Evolutionary conservation across 2,113 vertebrate genomes (phyloP).

Genomic region (Athene cunicularia): DNA sequence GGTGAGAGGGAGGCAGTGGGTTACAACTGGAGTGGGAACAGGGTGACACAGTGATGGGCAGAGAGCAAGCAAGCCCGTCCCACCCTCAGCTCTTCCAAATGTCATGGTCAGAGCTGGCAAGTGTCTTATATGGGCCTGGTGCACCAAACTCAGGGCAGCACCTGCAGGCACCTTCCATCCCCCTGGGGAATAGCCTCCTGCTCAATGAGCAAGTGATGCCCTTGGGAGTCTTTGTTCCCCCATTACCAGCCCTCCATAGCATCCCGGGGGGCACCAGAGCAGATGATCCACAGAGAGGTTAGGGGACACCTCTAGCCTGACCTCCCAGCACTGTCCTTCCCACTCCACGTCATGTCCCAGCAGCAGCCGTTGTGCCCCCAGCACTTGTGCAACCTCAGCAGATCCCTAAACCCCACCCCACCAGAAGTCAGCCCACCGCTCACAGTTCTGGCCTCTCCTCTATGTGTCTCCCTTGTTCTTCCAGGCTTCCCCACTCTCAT

Average conservation of each 20-base stretch:
- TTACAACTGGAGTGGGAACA: background rate
- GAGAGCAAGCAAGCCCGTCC: background rate
- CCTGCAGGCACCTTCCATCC: background rate
- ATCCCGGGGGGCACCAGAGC: background rate
- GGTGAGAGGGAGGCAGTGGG: background rate
- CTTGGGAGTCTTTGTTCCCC: background rate
- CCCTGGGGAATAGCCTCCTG: background rate
- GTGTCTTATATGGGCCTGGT: background rate
- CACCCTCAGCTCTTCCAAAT: background rate
- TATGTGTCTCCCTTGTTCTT: background rate
- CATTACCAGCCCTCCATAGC: background rate
- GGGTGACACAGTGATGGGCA: background rate
- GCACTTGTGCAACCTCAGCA: background rate
- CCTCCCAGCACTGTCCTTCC: background rate
- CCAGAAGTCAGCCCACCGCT: too few relatives aligned
- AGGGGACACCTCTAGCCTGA: background rate
- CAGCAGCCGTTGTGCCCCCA: fast-evolving
- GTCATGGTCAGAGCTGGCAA: background rate
- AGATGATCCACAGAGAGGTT: background rate
- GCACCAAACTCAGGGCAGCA: background rate
- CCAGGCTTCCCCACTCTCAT: constrained; percentile 65
- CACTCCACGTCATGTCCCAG: background rate
- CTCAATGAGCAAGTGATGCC: background rate
- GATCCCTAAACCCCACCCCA: background rate
- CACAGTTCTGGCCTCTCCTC: background rate